These are phyloP conservation scores for Tridacna gigas DNA, from an alignment of 2,888 invertebrate genomes.

Conservation along the genomic window DNA sequence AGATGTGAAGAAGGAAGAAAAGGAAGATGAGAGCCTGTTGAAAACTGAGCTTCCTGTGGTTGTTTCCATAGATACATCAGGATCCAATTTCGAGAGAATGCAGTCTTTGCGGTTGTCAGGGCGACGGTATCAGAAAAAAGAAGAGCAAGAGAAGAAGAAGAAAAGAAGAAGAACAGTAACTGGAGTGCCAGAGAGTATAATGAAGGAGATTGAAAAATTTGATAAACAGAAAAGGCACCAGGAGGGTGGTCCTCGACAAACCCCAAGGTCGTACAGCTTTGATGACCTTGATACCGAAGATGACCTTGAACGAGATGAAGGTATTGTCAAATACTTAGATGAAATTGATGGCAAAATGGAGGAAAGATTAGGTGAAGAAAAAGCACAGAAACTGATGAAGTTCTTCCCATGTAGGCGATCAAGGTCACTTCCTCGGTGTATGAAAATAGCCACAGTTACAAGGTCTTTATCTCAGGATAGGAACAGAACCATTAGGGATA, in stretches of 20 bases:
- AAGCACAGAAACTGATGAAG: slow-evolving; percentile 71
- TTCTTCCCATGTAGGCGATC: slow-evolving; percentile 78
- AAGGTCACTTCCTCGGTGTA: slow-evolving; percentile 77
- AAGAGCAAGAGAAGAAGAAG: slow-evolving; percentile 68
- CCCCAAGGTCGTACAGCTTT: slow-evolving; percentile 77
- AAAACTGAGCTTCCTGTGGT: slow-evolving; percentile 90
- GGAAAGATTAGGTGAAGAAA: slow-evolving; percentile 74
- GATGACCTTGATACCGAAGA: slow-evolving; percentile 74
- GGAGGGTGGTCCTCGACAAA: slow-evolving; percentile 56
- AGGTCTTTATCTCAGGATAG: slow-evolving; percentile 60
- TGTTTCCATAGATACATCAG: slow-evolving; percentile 95
- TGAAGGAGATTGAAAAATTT: slow-evolving; percentile 78
- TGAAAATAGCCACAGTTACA: slow-evolving; percentile 65
- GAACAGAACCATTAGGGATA: slow-evolving; percentile 52
- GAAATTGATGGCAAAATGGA: slow-evolving; percentile 79
- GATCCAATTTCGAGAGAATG: slow-evolving; percentile 95
- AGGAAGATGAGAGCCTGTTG: slow-evolving; percentile 55
- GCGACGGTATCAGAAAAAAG: slow-evolving; percentile 63
- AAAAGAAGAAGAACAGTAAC: slow-evolving; percentile 77
- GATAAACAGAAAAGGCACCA: slow-evolving; percentile 68
- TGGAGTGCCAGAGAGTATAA: slow-evolving; percentile 78
- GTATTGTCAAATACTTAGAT: slow-evolving; percentile 77
- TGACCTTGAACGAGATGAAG: slow-evolving; percentile 69
- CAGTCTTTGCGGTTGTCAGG: slow-evolving; percentile 93
- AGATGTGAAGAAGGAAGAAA: slow-evolving; percentile 56